These are phyloP conservation scores for Nothoprocta pentlandii DNA, from an alignment of 2,113 vertebrate genomes.

Conservation along the genomic window DNA sequence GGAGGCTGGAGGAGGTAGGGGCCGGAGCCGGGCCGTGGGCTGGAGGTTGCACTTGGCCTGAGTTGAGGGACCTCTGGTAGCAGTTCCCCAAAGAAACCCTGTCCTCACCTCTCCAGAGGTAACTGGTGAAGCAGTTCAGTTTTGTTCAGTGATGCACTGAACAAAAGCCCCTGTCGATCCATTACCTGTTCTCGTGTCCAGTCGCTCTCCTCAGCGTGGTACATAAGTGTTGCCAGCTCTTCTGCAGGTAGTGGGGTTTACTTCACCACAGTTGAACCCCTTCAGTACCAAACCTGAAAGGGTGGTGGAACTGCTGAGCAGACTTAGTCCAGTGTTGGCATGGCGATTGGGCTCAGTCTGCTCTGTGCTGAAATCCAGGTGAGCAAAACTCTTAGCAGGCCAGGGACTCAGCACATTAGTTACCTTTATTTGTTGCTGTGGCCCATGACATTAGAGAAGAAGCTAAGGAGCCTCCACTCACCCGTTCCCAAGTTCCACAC, in stretches of 20 bases:
- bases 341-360: not conserved
- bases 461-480: not conserved
- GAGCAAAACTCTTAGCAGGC: not conserved
- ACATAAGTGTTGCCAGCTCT: not conserved
- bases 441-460: not conserved
- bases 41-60: not conserved
- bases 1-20: slow-evolving; percentile 94
- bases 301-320: not conserved
- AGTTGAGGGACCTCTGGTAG: not conserved
- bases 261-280: not conserved
- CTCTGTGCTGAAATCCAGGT: not conserved
- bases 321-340: not conserved
- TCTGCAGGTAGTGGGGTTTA: not conserved
- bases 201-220: not conserved
- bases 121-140: not conserved
- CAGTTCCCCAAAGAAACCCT: not conserved
- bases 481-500: not conserved
- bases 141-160: not conserved
- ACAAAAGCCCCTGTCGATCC: not conserved
- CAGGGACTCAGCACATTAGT: not conserved
- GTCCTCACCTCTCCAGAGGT: not conserved
- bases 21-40: fast-evolving
- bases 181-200: fast-evolving
- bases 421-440: not conserved
- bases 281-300: not conserved